Percentiles rank a stretch among this genome's conserved stretches.
These are phyloP conservation scores for Crotalus viridis DNA, from an alignment of 2,113 vertebrate species.

Conservation along the genomic window DNA sequence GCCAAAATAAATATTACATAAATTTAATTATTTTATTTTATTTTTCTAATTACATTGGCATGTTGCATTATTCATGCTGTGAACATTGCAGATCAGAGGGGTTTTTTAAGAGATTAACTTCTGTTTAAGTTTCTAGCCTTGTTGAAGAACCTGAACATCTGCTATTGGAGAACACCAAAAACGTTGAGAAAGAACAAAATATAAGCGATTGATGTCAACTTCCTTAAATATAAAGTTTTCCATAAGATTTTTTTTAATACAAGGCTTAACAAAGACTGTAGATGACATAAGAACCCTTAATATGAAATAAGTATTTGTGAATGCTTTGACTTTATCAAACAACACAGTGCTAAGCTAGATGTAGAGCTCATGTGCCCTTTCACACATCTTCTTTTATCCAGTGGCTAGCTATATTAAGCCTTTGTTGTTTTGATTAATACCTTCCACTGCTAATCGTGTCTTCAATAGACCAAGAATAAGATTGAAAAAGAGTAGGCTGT, in stretches of 20 bases:
- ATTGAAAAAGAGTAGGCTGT: not conserved
- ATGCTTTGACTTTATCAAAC: not conserved
- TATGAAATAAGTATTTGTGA: not conserved
- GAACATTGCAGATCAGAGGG: not conserved
- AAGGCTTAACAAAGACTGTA: not conserved
- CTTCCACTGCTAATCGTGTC: not conserved
- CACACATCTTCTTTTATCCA: slow-evolving; percentile 5
- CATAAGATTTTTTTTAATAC: not conserved
- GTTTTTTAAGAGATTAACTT: not conserved
- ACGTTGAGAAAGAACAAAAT: not conserved
- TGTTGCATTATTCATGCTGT: not conserved
- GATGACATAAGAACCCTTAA: not conserved
- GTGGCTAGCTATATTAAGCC: not conserved
- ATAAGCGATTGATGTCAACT: not conserved
- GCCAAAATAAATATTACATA: not conserved
- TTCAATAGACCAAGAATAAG: slow-evolving; percentile 1
- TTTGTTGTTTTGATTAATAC: slow-evolving; percentile 9
- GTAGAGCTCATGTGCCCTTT: not conserved
- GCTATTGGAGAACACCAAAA: not conserved
- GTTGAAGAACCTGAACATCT: not conserved
- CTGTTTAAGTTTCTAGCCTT: slow-evolving; percentile 3
- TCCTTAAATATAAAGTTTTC: not conserved
- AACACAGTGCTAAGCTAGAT: not conserved
- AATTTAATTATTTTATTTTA: not conserved
- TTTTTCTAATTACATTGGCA: rapidly evolving